Evolutionary conservation across 2,797 vertebrate genomes (phyloP), one percentile per base, ranked within the genome.

Genomic region (Rhyacichthys aspro): DNA sequence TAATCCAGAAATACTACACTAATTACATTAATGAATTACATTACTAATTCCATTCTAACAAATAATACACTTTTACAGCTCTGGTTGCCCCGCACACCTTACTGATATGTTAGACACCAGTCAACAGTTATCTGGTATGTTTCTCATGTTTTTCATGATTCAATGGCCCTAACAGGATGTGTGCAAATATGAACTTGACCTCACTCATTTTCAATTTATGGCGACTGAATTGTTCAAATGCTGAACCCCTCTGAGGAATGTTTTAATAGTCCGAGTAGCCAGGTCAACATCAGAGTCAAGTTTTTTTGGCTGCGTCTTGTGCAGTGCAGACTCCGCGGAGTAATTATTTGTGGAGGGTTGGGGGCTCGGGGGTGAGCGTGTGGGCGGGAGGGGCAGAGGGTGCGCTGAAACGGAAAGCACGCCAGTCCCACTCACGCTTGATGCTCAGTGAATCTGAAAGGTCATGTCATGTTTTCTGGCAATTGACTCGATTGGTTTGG

Each of bases 381-480:
- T 90, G 83, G 79, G 86, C 69, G 84, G 82, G 85, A 80, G 83
- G 83, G 92, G 93, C 88, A 92, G 80, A 93, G 93, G 92, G 94
- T 93, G 92, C 90, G 85, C 89, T 91, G 93, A 94, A 94, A 95
- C 93, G 93, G 94, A 95, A 95, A 94, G 93, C 92, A 94, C 85
- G 91, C 92, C 94, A 93, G 90, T 95, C 91, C 92, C 91, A 92
- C 91, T 94, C 92, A 91, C 73, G 87, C 91, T 90, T 96, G 92
- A 96, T 94, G 94, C 91, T 95, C 94, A 95, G 92, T 95, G 94
- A 94, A 91, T 96, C 93, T 93, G 94, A 98, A 97, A 98, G 96
- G 96, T 96, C 95, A 94, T 94, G 94, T 96, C 95, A 92, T 94
- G 95, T 96, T 97, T 97, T 95, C 94, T 93, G 93, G 95, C 95